Conservation (phyloP, 2,797 vertebrate species). For the Parotocinclus haroldoi region DNA sequence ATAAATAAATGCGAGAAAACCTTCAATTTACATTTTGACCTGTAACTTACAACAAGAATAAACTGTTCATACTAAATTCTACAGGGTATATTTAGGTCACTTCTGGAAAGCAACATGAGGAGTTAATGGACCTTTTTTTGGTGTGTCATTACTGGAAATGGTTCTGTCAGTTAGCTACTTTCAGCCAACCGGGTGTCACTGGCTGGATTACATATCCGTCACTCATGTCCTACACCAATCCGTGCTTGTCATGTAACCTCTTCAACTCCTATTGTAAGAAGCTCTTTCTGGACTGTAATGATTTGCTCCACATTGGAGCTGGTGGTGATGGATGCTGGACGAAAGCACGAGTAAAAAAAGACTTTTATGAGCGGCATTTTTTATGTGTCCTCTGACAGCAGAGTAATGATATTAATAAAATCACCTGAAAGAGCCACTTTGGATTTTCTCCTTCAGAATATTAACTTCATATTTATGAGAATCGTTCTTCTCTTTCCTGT, state of each 20-base stretch:
- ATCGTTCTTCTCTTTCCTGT: background rate
- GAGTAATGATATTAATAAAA: conserved; percentile 64
- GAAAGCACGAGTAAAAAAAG: conserved; percentile 16
- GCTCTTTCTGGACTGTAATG: conserved; percentile 25
- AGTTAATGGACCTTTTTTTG: conserved; percentile 19
- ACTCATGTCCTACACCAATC: conserved; percentile 20
- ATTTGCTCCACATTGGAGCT: conserved; percentile 22
- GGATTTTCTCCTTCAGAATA: conserved; percentile 35
- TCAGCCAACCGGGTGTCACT: conserved; percentile 12
- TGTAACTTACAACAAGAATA: too few species aligned
- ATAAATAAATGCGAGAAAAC: too few species aligned
- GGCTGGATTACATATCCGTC: conserved; percentile 30
- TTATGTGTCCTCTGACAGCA: conserved; percentile 46
- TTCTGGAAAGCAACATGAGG: background rate
- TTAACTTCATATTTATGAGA: background rate
- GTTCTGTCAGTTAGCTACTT: conserved; percentile 26
- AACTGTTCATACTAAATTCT: background rate
- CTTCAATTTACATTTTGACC: too few species aligned
- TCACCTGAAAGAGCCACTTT: conserved; percentile 42
- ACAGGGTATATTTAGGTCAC: conserved; percentile 5
- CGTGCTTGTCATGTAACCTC: conserved; percentile 34
- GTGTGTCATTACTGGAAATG: conserved; percentile 14
- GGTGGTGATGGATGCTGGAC: conserved; percentile 33
- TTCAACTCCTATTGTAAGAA: conserved; percentile 28
- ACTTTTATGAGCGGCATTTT: conserved; percentile 45